These are phyloP conservation scores for Tupiocoris notatus DNA, from an alignment of 2,888 invertebrate genomes.

Conservation along the genomic window DNA sequence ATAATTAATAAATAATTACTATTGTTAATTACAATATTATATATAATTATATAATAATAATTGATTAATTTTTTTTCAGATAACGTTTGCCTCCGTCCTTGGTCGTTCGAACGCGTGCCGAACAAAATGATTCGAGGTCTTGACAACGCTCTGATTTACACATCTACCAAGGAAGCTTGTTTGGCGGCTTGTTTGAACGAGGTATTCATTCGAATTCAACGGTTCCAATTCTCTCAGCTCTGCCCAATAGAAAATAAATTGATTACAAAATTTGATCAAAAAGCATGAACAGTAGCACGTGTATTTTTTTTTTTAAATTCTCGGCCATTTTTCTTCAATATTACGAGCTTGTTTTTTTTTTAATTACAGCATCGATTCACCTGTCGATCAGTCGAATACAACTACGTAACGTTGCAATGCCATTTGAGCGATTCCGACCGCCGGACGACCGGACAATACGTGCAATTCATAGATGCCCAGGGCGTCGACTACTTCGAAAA, in stretches of 20 bases:
- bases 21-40: too few species aligned
- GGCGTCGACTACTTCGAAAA: conserved; percentile 86
- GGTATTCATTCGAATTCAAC: conserved; percentile 57
- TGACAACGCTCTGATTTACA: conserved; percentile 89
- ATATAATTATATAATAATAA: too few species aligned
- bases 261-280: too few species aligned
- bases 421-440: conserved; percentile 87
- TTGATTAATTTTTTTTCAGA: conserved; percentile 57
- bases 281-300: background rate
- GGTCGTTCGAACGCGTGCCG: conserved; percentile 91
- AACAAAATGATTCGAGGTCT: conserved; percentile 87
- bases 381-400: conserved; percentile 89
- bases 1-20: too few species aligned
- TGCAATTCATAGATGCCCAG: conserved; percentile 86
- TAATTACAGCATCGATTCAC: conserved; percentile 80
- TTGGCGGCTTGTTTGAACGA: conserved; percentile 89
- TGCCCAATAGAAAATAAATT: background rate
- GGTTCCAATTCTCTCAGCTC: background rate
- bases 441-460: conserved; percentile 80
- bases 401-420: conserved; percentile 88
- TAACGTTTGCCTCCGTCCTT: conserved; percentile 85
- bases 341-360: background rate
- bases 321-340: background rate
- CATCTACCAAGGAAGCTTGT: conserved; percentile 91
- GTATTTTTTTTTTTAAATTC: background rate